These are phyloP conservation scores for Griposia aprilina DNA, from an alignment of 2,888 invertebrate genomes.

Conservation along the genomic window DNA sequence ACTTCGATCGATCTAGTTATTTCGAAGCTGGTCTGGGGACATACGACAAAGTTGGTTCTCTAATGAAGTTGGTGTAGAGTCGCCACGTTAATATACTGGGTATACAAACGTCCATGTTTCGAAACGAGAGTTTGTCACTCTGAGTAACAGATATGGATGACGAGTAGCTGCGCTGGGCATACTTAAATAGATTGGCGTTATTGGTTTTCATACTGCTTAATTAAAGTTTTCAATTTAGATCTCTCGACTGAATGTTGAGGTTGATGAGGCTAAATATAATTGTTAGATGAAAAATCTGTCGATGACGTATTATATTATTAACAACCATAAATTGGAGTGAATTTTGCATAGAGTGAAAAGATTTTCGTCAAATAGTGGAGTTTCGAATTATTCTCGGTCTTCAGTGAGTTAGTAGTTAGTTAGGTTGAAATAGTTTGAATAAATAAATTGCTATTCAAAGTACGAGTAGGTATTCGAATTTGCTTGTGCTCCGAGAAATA, in stretches of 20 bases:
- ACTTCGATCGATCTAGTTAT: conserved; percentile 47
- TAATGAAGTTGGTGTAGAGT: conserved; percentile 55
- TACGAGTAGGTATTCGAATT: no score
- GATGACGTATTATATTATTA: background rate
- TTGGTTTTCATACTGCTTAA: conserved; percentile 23
- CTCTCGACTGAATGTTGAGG: background rate
- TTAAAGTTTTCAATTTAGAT: conserved; percentile 30
- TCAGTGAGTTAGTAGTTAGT: background rate
- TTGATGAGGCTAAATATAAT: background rate
- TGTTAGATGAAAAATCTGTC: conserved; percentile 3
- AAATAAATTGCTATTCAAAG: background rate
- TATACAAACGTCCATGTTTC: conserved; percentile 17
- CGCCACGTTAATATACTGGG: conserved; percentile 30
- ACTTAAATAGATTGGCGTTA: conserved; percentile 21
- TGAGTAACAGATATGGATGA: conserved; percentile 40
- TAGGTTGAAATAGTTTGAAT: background rate
- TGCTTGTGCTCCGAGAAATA: background rate
- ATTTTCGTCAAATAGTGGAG: background rate
- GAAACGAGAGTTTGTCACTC: conserved; percentile 38
- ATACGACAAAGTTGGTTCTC: conserved; percentile 43
- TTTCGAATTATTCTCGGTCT: background rate
- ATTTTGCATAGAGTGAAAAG: background rate
- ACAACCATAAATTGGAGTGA: background rate
- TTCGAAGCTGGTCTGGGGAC: conserved; percentile 33
- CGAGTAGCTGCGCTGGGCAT: conserved; percentile 9